Conservation (phyloP, 2,888 invertebrate species). For the Cyrtodaria siliqua region DNA sequence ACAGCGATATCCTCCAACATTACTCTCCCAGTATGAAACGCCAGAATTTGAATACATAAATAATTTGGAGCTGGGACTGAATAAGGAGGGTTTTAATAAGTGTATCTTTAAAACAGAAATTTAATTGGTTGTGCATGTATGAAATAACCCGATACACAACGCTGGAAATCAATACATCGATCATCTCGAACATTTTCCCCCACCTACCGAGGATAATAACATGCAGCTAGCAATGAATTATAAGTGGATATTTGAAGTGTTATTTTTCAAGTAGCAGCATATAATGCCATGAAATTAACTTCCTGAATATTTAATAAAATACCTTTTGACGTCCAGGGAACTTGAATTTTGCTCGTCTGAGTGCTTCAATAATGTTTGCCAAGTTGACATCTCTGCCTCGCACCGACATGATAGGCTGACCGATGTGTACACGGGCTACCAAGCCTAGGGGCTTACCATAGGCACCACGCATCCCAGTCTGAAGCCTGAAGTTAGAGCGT, state of each 20-base stretch:
- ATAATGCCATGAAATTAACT: too few species aligned
- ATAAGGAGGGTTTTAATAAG: too few species aligned
- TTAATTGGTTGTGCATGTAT: too few species aligned
- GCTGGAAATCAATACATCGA: too few species aligned
- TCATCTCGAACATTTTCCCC: too few species aligned
- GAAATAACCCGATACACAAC: too few species aligned
- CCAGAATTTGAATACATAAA: constrained; percentile 30
- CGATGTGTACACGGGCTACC: constrained; percentile 99
- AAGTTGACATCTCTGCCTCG: constrained; percentile 98
- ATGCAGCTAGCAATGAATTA: too few species aligned
- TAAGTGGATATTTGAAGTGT: too few species aligned
- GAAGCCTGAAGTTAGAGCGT: constrained; percentile 90
- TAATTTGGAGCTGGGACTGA: constrained; percentile 55
- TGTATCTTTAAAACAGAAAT: too few species aligned
- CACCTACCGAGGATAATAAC: too few species aligned
- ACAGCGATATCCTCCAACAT: constrained; percentile 18
- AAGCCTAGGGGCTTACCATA: constrained; percentile 99
- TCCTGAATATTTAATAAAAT: constrained; percentile 15
- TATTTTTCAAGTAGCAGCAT: too few species aligned
- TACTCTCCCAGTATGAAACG: constrained; percentile 43
- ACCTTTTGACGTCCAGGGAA: constrained; percentile 99
- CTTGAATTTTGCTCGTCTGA: constrained; percentile 99
- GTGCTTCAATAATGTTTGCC: constrained; percentile 98
- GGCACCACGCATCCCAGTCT: constrained; percentile 99
- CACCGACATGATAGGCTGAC: constrained; percentile 99